Conservation (phyloP, 2,113 vertebrate species). For the Chelonoidis abingdonii region DNA sequence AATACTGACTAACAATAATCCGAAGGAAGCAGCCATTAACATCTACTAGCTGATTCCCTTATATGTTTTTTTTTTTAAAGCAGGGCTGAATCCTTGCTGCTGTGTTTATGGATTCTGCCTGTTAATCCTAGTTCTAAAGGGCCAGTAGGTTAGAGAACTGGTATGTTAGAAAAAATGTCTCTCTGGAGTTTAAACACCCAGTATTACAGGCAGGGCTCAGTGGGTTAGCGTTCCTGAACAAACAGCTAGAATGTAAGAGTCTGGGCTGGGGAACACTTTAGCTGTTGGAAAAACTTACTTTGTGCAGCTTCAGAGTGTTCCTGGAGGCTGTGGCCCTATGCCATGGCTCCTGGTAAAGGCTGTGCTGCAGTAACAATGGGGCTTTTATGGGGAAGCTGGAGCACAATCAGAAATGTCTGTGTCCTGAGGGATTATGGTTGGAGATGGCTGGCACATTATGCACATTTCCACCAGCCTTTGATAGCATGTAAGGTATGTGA, state of each 20-base stretch:
- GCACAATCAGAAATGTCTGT: conserved; percentile 62
- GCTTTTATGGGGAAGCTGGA: conserved; percentile 75
- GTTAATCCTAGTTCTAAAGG: conserved; percentile 59
- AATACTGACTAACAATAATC: neutral
- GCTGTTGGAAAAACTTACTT: conserved; percentile 75
- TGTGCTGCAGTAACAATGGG: conserved; percentile 74
- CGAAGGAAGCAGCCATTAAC: neutral
- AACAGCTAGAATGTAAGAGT: conserved; percentile 73
- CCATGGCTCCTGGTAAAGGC: conserved; percentile 71
- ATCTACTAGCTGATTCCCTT: conserved; percentile 12
- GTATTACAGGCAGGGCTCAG: conserved; percentile 61
- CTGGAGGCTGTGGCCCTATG: conserved; percentile 72
- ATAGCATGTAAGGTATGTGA: conserved; percentile 67
- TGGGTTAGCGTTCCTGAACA: conserved; percentile 73
- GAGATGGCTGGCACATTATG: conserved; percentile 73
- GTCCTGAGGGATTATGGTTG: conserved; percentile 72
- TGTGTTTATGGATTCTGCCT: conserved; percentile 46
- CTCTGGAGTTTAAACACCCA: conserved; percentile 70
- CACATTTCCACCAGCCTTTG: conserved; percentile 73
- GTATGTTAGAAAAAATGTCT: conserved; percentile 62
- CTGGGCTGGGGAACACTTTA: conserved; percentile 73
- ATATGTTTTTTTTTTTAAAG: neutral
- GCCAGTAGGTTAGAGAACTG: conserved; percentile 59
- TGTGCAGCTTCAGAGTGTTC: conserved; percentile 71
- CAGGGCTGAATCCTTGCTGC: conserved; percentile 40